phyloP scores from a whole-genome alignment of 2,113 vertebrate species.

The Pluvialis apricaria region DNA sequence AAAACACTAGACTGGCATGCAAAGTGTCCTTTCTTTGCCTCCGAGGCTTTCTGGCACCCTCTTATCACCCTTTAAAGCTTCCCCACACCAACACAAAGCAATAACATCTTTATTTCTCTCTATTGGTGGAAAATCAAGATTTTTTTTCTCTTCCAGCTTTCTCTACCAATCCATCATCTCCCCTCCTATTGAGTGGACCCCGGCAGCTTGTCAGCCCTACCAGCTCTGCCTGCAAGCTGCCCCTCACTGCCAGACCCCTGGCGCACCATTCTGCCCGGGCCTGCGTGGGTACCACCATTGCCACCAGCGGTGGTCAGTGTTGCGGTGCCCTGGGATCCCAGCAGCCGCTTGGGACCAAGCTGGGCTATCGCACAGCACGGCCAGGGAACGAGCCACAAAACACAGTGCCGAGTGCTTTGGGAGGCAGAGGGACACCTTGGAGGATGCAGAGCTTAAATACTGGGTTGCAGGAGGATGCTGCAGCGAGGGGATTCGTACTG shows the following conservation, averaged over 20 bases:
- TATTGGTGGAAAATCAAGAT: not conserved
- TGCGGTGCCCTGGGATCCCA: not conserved
- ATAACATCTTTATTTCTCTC: not conserved
- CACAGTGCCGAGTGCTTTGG: not conserved
- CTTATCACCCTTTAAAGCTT: constrained; percentile 38
- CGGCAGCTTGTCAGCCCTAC: not conserved
- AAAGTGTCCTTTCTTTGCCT: not conserved
- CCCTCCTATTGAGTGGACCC: not conserved
- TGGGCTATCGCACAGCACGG: rapidly evolving
- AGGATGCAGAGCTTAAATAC: not conserved
- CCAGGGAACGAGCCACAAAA: not conserved
- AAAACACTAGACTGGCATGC: not conserved
- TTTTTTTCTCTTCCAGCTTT: not conserved
- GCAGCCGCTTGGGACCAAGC: rapidly evolving
- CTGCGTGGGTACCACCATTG: rapidly evolving
- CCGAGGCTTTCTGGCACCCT: not conserved
- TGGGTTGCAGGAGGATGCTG: not conserved
- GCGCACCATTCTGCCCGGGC: not conserved
- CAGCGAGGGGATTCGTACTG: not conserved
- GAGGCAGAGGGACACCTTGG: not conserved
- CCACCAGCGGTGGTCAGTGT: rapidly evolving
- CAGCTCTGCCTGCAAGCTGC: not conserved
- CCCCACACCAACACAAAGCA: not conserved
- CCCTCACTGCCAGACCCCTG: not conserved
- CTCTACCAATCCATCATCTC: not conserved